Base-by-base conservation (phyloP, 2,113 vertebrate genomes). In the Zosterops borbonicus region DNA sequence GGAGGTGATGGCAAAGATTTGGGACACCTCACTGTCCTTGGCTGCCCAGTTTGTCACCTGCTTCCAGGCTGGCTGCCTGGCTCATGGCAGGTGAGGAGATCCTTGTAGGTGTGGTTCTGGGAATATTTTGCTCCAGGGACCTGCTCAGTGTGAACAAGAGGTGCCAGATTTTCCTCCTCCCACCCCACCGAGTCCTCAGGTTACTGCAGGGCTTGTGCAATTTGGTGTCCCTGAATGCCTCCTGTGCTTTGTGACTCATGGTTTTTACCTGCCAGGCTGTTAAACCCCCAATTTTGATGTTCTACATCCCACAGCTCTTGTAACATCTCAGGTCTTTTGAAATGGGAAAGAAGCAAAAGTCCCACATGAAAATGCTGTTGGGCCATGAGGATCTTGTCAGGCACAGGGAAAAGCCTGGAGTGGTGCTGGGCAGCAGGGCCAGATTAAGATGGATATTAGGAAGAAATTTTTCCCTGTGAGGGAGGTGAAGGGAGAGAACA, bases 101-200 rank as follows among this genome's bases (percentile, higher is more conserved):
- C 62, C 74, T 75, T 4, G 2, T 22, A 29, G 62, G n/a, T 47
- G 74, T 75, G 74, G 39, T 46, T 63, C 1, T 1, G 85, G 78
- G 65, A 76, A 47, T 64, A 11, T 20, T 88, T 90, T 65, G 76
- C 93, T 90, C 31, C 28, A 67, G 84, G 83, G 73, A 67, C 14
- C 9, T 1, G 9, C 55, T 70, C 0, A 0, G 17, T 47, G 47
- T 81, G 82, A 94, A 4, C 13, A 46, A 58, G 74, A 94, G 88
- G 56, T 0, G 0, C 62, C 10, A 3, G 9, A 15, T 88, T 89
- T 88, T 63, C 55, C 77, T 89, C 55, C 42, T 92, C 24, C 24
- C 29, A 4, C 44, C 62, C 33, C 41, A 23, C 31, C 0, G 0
- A 74, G 44, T 55, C 28, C 70, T 82, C 49, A 2, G 0, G 12